These are phyloP conservation scores for Rhamnusium bicolor DNA, from an alignment of 2,888 invertebrate genomes.

Conservation along the genomic window DNA sequence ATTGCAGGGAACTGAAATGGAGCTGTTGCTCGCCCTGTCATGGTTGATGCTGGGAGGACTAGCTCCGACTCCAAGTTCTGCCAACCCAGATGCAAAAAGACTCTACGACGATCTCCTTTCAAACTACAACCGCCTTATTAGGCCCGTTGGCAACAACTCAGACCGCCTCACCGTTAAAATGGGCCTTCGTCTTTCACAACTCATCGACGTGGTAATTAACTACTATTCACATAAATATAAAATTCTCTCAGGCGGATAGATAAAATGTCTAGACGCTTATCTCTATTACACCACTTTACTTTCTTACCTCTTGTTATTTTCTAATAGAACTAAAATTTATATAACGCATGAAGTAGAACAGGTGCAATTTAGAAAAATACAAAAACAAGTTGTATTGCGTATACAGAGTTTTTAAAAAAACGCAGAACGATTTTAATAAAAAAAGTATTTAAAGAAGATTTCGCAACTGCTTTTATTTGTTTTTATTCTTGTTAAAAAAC, in stretches of 20 bases:
- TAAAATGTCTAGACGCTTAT: neutral
- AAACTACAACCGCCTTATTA: constrained; percentile 95
- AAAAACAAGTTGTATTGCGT: neutral
- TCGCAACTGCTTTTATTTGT: no score
- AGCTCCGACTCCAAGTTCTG: constrained; percentile 53
- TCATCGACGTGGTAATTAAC: constrained; percentile 88
- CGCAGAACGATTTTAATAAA: no score
- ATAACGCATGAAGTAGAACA: neutral
- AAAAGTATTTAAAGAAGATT: no score
- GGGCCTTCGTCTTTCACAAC: constrained; percentile 91
- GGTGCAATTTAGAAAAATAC: neutral
- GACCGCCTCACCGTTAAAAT: constrained; percentile 96
- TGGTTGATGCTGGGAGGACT: constrained; percentile 78
- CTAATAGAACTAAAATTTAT: neutral
- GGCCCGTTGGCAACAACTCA: constrained; percentile 95
- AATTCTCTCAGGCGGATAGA: neutral
- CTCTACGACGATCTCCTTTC: constrained; percentile 88
- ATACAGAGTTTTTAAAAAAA: no score
- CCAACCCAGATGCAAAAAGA: constrained; percentile 81
- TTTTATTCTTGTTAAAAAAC: no score
- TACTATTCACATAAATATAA: neutral
- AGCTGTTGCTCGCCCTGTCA: constrained; percentile 72
- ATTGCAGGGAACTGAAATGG: constrained; percentile 54
- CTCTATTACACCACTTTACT: neutral
- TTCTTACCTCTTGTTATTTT: neutral